Conservation (phyloP, 2,113 vertebrate genomes). For the Pelvicachromis taeniatus region DNA sequence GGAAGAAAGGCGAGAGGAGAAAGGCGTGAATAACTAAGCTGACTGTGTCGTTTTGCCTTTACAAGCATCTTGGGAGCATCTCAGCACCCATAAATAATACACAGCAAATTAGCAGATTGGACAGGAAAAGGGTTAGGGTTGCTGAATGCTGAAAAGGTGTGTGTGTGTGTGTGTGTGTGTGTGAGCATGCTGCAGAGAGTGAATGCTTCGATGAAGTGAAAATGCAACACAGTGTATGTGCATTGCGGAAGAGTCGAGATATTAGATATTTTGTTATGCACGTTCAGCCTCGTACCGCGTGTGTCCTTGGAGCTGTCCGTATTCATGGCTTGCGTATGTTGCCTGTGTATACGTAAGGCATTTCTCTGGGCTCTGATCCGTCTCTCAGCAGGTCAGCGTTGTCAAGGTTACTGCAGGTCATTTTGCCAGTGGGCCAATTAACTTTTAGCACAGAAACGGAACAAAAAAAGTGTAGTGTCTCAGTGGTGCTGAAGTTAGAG, state of each 20-base stretch:
- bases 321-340: background rate
- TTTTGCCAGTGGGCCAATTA: conserved; percentile 61
- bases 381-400: conserved; percentile 63
- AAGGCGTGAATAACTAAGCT: conserved; percentile 46
- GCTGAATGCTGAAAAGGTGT: background rate
- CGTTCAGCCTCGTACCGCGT: background rate
- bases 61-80: conserved; percentile 55
- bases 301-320: background rate
- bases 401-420: conserved; percentile 64
- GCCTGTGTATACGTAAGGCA: background rate
- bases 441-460: conserved; percentile 51
- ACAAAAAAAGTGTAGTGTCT: conserved; percentile 41
- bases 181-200: background rate
- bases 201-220: background rate
- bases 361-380: conserved; percentile 22
- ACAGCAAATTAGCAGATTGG: conserved; percentile 71
- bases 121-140: conserved; percentile 9
- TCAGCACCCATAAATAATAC: conserved; percentile 70
- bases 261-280: background rate
- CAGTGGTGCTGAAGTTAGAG: background rate
- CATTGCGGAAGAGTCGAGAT: background rate
- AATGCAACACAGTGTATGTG: background rate
- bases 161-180: conserved; percentile 5
- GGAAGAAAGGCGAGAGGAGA: background rate
- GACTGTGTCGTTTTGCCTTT: conserved; percentile 57